These are phyloP conservation scores for Aspiorhynchus laticeps DNA, from an alignment of 2,113 vertebrate genomes.

Conservation along the genomic window DNA sequence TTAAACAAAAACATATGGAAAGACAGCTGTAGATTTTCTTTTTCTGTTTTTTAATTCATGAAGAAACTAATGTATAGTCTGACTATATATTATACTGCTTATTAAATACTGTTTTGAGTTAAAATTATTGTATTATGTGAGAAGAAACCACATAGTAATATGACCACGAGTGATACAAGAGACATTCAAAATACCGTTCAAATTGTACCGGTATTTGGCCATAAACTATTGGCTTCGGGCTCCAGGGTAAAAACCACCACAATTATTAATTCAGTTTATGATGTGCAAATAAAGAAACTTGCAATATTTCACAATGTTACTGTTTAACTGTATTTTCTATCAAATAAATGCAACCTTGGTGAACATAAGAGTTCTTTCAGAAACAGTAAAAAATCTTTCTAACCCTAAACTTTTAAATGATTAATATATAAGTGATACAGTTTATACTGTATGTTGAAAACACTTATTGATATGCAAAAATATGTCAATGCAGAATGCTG, in stretches of 20 bases:
- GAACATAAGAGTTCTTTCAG: background rate
- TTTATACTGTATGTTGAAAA: background rate
- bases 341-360: background rate
- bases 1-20: background rate
- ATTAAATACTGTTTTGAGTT: background rate
- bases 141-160: background rate
- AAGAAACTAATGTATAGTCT: background rate
- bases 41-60: background rate
- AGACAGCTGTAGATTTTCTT: background rate
- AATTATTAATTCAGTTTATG: too few species aligned
- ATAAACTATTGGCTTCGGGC: too few species aligned
- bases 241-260: too few species aligned
- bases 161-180: background rate
- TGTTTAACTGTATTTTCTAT: background rate
- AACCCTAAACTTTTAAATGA: background rate
- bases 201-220: too few species aligned
- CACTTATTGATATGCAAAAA: background rate
- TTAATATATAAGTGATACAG: too few species aligned
- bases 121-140: background rate
- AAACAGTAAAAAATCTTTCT: background rate
- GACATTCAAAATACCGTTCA: background rate
- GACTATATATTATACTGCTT: background rate
- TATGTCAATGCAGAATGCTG: background rate
- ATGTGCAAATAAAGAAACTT: too few species aligned
- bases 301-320: background rate